Percentiles rank a stretch among this genome's conserved stretches.
These are phyloP conservation scores for Zaprionus obscuricornis DNA, from an alignment of 2,888 invertebrate species.

Conservation along the genomic window DNA sequence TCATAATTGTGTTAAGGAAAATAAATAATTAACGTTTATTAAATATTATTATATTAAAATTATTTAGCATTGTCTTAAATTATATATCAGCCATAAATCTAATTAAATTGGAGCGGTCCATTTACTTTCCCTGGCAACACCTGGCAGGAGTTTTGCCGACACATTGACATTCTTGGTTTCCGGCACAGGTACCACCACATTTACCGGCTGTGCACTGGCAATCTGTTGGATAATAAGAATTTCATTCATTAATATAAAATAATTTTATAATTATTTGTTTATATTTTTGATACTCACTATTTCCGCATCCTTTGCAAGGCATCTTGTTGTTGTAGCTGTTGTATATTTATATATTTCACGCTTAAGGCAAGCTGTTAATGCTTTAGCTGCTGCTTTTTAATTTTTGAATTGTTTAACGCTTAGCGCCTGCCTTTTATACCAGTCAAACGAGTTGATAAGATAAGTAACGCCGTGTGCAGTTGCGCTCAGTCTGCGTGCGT, in stretches of 20 bases:
- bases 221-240: conserved; percentile 42
- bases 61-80: background rate
- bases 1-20: no score
- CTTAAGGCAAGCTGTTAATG: background rate
- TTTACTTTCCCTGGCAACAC: conserved; percentile 56
- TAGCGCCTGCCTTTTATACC: conserved; percentile 32
- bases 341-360: background rate
- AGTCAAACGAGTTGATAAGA: conserved; percentile 35
- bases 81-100: conserved; percentile 28
- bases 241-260: conserved; percentile 2
- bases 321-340: conserved; percentile 40
- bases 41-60: background rate
- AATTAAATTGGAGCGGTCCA: no score
- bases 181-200: conserved; percentile 72
- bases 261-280: background rate
- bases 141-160: conserved; percentile 60
- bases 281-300: conserved; percentile 52
- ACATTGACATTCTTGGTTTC: conserved; percentile 73
- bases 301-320: conserved; percentile 76
- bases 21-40: no score
- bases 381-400: conserved; percentile 10
- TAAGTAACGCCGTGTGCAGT: conserved; percentile 55
- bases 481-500: conserved; percentile 34
- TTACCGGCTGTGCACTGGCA: conserved; percentile 74
- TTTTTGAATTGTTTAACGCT: conserved; percentile 4